Percentiles rank a stretch among this genome's conserved stretches.
Evolutionary conservation across 1,140 invertebrate genomes (phyloP).

Genomic region (Drosophila nigrodunni): DNA sequence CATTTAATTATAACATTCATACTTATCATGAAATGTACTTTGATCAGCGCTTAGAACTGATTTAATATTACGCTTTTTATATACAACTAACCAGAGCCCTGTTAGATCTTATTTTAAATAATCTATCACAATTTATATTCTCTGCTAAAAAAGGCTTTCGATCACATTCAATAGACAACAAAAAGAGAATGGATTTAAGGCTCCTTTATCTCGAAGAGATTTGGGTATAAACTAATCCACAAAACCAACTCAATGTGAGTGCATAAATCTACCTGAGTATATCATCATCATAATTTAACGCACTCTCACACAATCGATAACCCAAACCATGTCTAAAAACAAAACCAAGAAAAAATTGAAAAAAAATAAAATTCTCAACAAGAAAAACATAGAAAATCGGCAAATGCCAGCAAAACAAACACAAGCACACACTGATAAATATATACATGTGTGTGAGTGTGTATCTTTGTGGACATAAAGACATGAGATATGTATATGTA

Average conservation of each 20-base stretch:
- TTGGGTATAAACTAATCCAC: slow-evolving; percentile 11
- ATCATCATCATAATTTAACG: slow-evolving; percentile 52
- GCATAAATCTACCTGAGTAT: slow-evolving; percentile 48
- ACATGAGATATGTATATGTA: slow-evolving; percentile 64
- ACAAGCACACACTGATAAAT: slow-evolving; percentile 3
- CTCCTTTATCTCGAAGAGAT: not conserved
- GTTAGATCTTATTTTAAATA: too few relatives aligned
- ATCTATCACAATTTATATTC: too few relatives aligned
- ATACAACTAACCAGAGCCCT: too few relatives aligned
- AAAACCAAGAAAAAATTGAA: not conserved
- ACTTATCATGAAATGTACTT: too few relatives aligned
- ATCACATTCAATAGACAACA: not conserved
- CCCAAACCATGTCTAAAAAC: slow-evolving; percentile 5
- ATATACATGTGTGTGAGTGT: slow-evolving; percentile 8
- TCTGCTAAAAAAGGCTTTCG: not conserved
- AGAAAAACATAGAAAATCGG: slow-evolving; percentile 38
- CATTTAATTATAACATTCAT: too few relatives aligned
- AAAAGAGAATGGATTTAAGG: too few relatives aligned
- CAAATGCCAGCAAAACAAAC: slow-evolving; percentile 30
- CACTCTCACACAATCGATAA: slow-evolving; percentile 44
- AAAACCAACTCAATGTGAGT: not conserved
- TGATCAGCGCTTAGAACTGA: too few relatives aligned
- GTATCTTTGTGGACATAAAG: slow-evolving; percentile 23
- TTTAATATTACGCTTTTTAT: too few relatives aligned
- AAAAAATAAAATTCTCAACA: slow-evolving; percentile 5